A percentile compares a stretch with the other conserved stretches of the same genome.
Conservation (phyloP, 2,797 vertebrate genomes). For the Anguilla megastoma region DNA sequence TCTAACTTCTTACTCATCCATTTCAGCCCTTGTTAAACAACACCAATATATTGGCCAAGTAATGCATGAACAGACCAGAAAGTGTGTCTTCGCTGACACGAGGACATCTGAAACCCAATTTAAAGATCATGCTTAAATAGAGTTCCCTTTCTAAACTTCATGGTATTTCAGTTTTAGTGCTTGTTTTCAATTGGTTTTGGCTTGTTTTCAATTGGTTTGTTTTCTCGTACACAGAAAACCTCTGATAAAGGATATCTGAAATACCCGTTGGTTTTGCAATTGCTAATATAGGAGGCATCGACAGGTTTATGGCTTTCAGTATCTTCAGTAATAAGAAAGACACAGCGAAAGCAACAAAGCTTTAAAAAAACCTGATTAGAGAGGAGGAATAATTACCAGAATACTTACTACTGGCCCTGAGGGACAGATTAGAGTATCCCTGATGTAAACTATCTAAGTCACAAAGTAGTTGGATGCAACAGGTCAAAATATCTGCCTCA, state of each 20-base stretch:
- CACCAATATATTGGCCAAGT: neutral
- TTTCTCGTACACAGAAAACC: too few species aligned
- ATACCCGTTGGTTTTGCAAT: neutral
- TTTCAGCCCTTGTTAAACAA: neutral
- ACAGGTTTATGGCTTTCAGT: neutral
- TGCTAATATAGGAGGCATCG: neutral
- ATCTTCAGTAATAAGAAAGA: too few species aligned
- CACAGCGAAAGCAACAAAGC: too few species aligned
- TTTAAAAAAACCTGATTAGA: too few species aligned
- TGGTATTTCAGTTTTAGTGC: neutral
- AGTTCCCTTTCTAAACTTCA: neutral
- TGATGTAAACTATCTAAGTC: too few species aligned
- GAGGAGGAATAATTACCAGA: too few species aligned
- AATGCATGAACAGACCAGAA: neutral
- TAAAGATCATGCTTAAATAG: neutral
- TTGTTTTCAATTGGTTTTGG: neutral
- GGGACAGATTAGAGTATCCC: too few species aligned
- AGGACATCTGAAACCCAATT: neutral
- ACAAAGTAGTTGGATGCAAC: too few species aligned
- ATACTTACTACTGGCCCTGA: too few species aligned
- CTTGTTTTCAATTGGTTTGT: too few species aligned
- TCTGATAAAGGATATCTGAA: neutral
- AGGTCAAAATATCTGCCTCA: too few species aligned
- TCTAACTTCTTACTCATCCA: neutral
- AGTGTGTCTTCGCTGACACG: neutral